These are phyloP conservation scores for Crotalus horridus DNA, from an alignment of 2,113 vertebrate genomes.

Conservation along the genomic window DNA sequence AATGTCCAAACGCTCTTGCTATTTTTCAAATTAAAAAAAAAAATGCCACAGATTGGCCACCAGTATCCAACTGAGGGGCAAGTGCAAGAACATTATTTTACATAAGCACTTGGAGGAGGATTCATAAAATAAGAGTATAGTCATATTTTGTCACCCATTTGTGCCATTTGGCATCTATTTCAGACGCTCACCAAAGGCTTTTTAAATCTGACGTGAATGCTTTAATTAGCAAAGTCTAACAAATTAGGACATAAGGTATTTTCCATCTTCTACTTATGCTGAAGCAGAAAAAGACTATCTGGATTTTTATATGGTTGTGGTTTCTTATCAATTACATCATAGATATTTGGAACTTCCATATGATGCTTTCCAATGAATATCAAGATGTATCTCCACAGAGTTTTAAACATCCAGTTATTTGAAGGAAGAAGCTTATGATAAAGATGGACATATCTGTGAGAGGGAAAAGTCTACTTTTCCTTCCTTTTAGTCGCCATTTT, in stretches of 20 bases:
- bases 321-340: background rate
- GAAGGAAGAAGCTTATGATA: background rate
- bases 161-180: background rate
- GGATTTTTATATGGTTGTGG: background rate
- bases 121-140: background rate
- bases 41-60: conserved; percentile 30
- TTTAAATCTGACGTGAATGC: background rate
- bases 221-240: background rate
- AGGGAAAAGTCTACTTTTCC: background rate
- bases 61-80: background rate
- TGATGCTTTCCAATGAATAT: background rate
- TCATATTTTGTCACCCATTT: background rate
- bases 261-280: background rate
- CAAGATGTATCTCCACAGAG: background rate
- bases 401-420: background rate
- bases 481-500: background rate
- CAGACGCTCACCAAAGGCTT: too few species aligned
- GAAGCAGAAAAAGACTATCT: background rate
- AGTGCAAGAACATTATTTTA: background rate
- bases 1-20: conserved; percentile 98
- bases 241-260: background rate
- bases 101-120: background rate
- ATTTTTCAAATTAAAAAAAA: conserved; percentile 12
- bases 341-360: background rate
- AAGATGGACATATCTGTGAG: background rate